Base-by-base conservation (phyloP, 2,888 invertebrate species). In the Drosophila infuscata region DNA sequence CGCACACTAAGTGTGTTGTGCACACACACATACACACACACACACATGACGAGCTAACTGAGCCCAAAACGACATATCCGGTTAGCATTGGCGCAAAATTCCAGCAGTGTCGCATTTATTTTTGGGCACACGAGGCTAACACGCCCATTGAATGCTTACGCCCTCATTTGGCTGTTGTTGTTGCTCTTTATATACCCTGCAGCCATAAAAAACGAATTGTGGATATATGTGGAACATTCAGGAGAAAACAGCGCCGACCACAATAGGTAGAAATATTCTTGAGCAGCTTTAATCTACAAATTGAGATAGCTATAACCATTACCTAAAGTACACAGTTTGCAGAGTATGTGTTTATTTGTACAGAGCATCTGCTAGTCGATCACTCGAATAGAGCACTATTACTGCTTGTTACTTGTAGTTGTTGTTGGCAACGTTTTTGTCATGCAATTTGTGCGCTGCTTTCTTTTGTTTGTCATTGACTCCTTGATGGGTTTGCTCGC, bases 41-140 rank as follows among this genome's bases (percentile, higher is more conserved):
- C 46, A 60, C 46, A 29, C 49, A 41, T 30, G 41, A 25, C 73
- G 82, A 84, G 77, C 78, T 80, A 84, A 74, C 73, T 72, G 65
- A 58, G 56, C 60, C 76, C 54, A 85, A 84, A 85, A 88, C 77
- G 79, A 73, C 81, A 88, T 85, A 88, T 88, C 84, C 88, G 85
- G 83, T 88, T 70, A 57, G 59, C 49, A 65, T 46, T 67, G 64
- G 53, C 67, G 65, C 70, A 65, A 83, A 88, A 81, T 79, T 88
- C 74, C 86, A 83, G 65, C 74, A 74, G 64, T 83, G 86, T 79
- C 77, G 79, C 83, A 62, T 85, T 78, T 79, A 75, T 74, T 70
- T 86, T 82, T 74, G 75, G 76, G 81, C 74, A 49, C 62, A 59
- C 53, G 17, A 35, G 29, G 41, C 30, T 29, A 7, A 17, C 70